Evolutionary conservation across 2,888 invertebrate species (phyloP).

Genomic region (Ariolimax columbianus): DNA sequence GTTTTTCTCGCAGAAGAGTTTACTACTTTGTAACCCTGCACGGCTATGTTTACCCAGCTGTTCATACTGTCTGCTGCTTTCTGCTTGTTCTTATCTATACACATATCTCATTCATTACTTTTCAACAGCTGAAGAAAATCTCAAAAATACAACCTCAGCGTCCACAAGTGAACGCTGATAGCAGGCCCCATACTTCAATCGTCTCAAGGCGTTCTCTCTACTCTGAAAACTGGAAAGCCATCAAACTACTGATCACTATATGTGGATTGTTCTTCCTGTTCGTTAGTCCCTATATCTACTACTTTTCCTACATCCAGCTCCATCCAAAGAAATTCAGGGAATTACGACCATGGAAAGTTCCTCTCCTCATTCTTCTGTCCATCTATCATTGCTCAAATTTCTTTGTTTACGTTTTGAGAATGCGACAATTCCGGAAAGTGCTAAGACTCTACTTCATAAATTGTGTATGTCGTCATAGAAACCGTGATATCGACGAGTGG

Average conservation of each 20-base stretch:
- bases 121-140: conserved; percentile 25
- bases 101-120: conserved; percentile 18
- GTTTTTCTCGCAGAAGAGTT: not conserved
- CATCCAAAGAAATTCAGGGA: not conserved
- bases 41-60: not conserved
- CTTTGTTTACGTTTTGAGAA: conserved; percentile 22
- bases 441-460: conserved; percentile 10
- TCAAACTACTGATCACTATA: conserved; percentile 15
- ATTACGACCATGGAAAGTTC: no score
- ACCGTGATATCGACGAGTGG: no score
- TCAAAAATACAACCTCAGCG: not conserved
- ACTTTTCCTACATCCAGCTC: not conserved
- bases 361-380: not conserved
- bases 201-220: conserved; percentile 8
- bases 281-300: conserved; percentile 27
- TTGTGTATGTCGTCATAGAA: conserved; percentile 25
- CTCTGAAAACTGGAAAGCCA: conserved; percentile 28
- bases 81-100: not conserved
- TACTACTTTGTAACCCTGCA: not conserved
- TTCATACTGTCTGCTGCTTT: conserved; percentile 17
- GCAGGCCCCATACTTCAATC: no score
- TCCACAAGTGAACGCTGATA: not conserved
- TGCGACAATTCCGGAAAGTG: not conserved
- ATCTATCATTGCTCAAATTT: conserved; percentile 33
- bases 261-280: conserved; percentile 23